phyloP scores from a whole-genome alignment of 2,797 vertebrate genomes.

The Microctenopoma stevenorrisi region DNA sequence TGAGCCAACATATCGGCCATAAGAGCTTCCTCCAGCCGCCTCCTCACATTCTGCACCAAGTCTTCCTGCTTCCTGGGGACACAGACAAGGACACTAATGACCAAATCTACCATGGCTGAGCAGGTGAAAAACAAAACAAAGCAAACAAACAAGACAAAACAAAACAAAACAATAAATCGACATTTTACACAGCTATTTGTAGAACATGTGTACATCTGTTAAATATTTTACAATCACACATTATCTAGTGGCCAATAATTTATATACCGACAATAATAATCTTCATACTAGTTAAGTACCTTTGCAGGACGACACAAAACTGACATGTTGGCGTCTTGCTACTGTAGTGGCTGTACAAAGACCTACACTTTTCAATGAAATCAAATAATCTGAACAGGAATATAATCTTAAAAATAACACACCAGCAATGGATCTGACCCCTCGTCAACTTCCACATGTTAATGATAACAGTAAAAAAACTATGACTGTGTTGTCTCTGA shows the following conservation, averaged over 20 bases:
- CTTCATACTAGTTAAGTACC: not conserved
- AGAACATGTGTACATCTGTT: not conserved
- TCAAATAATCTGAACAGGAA: not conserved
- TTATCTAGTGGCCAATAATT: not conserved
- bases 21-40: conserved; percentile 94
- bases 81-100: conserved; percentile 14
- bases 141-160: no score
- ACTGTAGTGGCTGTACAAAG: not conserved
- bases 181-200: not conserved
- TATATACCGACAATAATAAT: no score
- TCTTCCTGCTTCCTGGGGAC: conserved; percentile 93
- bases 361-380: not conserved
- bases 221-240: not conserved
- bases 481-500: not conserved
- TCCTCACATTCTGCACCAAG: conserved; percentile 93
- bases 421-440: not conserved
- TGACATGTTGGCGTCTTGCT: not conserved
- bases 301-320: not conserved
- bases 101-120: not conserved
- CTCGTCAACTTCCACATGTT: not conserved
- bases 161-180: not conserved
- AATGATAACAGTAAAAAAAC: not conserved
- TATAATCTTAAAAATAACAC: not conserved
- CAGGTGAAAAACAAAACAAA: not conserved
- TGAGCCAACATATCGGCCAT: conserved; percentile 96